Percentiles rank a stretch among this genome's conserved stretches.
Evolutionary conservation across 2,888 invertebrate species (phyloP).

Genomic region (Apeira syringaria): DNA sequence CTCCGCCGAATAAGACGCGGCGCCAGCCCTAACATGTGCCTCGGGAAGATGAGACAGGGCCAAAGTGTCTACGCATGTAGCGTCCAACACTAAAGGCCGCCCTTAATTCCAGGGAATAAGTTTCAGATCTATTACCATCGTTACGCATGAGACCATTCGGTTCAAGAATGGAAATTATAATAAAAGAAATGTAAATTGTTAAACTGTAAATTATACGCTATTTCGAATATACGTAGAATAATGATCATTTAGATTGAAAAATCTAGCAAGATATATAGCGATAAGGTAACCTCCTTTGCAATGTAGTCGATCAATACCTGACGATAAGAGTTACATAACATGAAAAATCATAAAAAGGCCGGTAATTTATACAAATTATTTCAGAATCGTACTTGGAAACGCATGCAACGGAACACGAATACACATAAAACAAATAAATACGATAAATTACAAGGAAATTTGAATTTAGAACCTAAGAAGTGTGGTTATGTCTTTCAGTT

Average conservation of each 20-base stretch:
- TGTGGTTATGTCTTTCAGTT: slow-evolving; percentile 30
- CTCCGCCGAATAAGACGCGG: too few species aligned
- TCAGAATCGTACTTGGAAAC: not conserved
- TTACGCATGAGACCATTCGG: too few species aligned
- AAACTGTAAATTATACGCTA: too few species aligned
- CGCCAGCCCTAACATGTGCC: too few species aligned
- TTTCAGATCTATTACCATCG: too few species aligned
- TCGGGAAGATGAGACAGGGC: too few species aligned
- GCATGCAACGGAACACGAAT: not conserved
- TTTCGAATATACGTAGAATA: not conserved
- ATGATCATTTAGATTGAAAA: too few species aligned
- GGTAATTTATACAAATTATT: not conserved
- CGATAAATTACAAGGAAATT: slow-evolving; percentile 7
- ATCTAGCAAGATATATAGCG: slow-evolving; percentile 18
- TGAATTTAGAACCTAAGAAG: slow-evolving; percentile 23
- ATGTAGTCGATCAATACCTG: slow-evolving; percentile 44
- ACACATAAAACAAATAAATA: slow-evolving; percentile 23
- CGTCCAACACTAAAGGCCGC: too few species aligned
- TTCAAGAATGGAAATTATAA: too few species aligned
- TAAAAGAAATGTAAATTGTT: too few species aligned
- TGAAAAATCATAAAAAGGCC: slow-evolving; percentile 19
- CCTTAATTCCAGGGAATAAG: too few species aligned
- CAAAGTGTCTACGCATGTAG: too few species aligned
- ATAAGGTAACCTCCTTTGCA: slow-evolving; percentile 37
- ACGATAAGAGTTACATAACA: slow-evolving; percentile 58